Percentiles rank a stretch among this genome's conserved stretches.
These are phyloP conservation scores for Pherbina coryleti DNA, from an alignment of 2,888 invertebrate genomes.

Conservation along the genomic window DNA sequence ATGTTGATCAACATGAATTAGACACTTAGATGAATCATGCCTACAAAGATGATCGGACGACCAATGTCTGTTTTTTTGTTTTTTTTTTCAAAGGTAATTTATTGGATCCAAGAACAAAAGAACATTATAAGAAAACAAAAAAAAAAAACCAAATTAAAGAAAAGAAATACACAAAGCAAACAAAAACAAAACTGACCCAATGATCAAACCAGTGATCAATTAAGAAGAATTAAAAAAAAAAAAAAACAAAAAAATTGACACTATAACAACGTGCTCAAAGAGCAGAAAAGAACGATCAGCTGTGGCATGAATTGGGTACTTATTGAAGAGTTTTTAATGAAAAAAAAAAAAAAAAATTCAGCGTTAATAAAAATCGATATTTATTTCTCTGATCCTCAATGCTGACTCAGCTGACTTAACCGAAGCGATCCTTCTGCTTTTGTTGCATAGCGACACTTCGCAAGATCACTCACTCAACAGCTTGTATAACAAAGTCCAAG, in stretches of 20 bases:
- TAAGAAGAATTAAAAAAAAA: neutral
- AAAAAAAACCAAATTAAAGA: neutral
- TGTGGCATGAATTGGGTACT: neutral
- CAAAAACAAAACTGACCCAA: conserved; percentile 1
- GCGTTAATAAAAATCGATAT: neutral
- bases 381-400: neutral
- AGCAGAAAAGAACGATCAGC: neutral
- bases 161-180: neutral
- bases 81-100: neutral
- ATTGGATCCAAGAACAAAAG: neutral
- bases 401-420: conserved; percentile 11
- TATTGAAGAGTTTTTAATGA: too few relatives aligned
- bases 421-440: neutral
- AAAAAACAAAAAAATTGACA: neutral
- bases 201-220: neutral
- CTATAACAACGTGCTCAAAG: neutral
- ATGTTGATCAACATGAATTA: conserved; percentile 6
- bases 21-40: conserved; percentile 18
- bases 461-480: neutral
- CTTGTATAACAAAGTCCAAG: neutral
- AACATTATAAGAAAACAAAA: neutral
- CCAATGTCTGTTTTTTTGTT: neutral
- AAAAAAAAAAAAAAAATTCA: neutral
- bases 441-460: neutral
- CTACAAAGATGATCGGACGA: neutral